A percentile compares a stretch with the other conserved stretches of the same genome.
Evolutionary conservation across 2,797 vertebrate genomes (phyloP).

Genomic region (Gymnocypris eckloni): DNA sequence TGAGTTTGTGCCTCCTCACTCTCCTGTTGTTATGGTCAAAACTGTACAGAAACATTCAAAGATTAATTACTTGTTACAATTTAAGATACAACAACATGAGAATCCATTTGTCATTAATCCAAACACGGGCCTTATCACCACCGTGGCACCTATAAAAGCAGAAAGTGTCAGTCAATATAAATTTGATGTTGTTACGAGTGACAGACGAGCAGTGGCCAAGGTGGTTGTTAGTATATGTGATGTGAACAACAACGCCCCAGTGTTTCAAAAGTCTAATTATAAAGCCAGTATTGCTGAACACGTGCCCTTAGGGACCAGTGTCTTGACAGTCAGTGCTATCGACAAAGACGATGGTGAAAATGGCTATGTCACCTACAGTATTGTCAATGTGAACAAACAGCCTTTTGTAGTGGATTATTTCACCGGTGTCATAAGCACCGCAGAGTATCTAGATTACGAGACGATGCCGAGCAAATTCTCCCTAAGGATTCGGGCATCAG

Average conservation of each 20-base stretch:
- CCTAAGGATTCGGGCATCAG: constrained; percentile 82
- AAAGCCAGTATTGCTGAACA: constrained; percentile 83
- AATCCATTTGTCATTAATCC: constrained; percentile 78
- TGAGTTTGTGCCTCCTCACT: constrained; percentile 82
- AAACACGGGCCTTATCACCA: constrained; percentile 84
- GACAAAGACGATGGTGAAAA: constrained; percentile 85
- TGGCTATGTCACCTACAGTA: constrained; percentile 86
- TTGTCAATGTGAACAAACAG: constrained; percentile 78
- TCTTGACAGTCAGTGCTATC: constrained; percentile 78
- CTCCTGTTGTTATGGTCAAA: constrained; percentile 82
- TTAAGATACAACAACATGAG: constrained; percentile 67
- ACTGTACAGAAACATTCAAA: constrained; percentile 73
- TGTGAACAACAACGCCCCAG: constrained; percentile 81
- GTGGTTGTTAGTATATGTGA: constrained; percentile 80
- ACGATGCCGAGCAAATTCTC: constrained; percentile 85
- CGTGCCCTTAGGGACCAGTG: constrained; percentile 76
- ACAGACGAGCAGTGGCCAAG: constrained; percentile 77
- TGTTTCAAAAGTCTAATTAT: constrained; percentile 82
- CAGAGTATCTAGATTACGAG: constrained; percentile 84
- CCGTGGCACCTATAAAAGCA: constrained; percentile 75
- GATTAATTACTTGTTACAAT: constrained; percentile 79
- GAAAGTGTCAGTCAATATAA: constrained; percentile 78
- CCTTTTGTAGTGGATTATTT: constrained; percentile 85
- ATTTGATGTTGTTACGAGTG: constrained; percentile 80
- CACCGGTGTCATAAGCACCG: constrained; percentile 81